Base-by-base conservation (phyloP, 2,888 invertebrate genomes). In the Diplolepis rosae region DNA sequence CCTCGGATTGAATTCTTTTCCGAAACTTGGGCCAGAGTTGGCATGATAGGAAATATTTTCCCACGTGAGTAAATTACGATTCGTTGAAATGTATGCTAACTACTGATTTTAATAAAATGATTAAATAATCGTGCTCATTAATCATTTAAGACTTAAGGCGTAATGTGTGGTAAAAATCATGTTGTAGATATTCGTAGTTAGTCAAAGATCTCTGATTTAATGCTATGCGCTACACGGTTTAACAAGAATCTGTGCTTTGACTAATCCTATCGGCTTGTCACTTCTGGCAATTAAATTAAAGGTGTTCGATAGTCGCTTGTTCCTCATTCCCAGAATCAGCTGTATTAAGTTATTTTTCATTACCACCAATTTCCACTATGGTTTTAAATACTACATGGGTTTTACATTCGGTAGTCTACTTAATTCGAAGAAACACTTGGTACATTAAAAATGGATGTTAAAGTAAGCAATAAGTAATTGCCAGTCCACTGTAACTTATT, bases 201-300 rank as follows among this genome's bases (percentile, higher is more conserved):
- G 30, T 56, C 18, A 35, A 32, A 35, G 35, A 56, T 56, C 56
- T 32, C 18, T 56, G 56, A 56, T 56, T 56, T 56, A 32, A 32
- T 56, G 56, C 22, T 35, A 56, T 56, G 30, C 35, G 22, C 35
- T 15, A 45, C n/a, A 32, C 15, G 30, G 27, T 45, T 45, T 45
- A 15, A 45, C 45, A 45, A 7, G 65, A 35, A 56, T 35, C 13
- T 11, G 18, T 48, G 51, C 42, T 51, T 54, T 35, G 39, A 42
- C 39, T 51, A 54, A 65, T 39, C 65, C 52, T 69, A 71, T 75
- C 73, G 65, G 56, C 68, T 65, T 69, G 56, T 35, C 68, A 51
- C 72, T 69, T 42, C 65, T 73, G 74, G 79, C 79, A 79, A 79
- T 77, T 79, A 79, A 79, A 76, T 73, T 70, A 69, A 66, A 73